Base-by-base conservation (phyloP, 2,113 vertebrate genomes). In the Nibea coibor region DNA sequence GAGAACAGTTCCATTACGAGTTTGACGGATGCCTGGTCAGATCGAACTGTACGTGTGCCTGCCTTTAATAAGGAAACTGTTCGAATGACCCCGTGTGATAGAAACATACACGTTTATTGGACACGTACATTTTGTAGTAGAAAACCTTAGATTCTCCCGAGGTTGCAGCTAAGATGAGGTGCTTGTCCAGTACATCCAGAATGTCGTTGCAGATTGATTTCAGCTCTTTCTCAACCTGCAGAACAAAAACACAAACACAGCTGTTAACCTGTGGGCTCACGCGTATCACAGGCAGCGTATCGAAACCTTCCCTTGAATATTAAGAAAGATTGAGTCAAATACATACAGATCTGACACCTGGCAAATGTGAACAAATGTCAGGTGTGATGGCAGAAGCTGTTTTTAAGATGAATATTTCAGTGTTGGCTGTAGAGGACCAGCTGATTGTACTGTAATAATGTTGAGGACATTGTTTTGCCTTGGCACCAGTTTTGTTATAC, bases 141-240 rank as follows among this genome's bases (percentile, higher is more conserved):
- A 99, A 99, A 96, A 99, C 98, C 96, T 98, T 99, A 74, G 97
- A 98, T 91, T 99, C 97, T 95, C 97, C 98, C 87, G 96, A 95
- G 93, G 92, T 96, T 89, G 98, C 96, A 91, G 96, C 95, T 95
- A 96, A 95, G 96, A 99, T 99, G 94, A 99, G 96, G 95, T 99
- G 96, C 94, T 99, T 97, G 95, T 99, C 97, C 97, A 99, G 96
- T 94, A 99, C 97, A 93, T 97, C 96, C 95, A 99, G 96, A 94
- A 99, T 99, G 95, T 99, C 98, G 80, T 97, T 97, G 95, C 97
- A 99, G 94, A 99, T 99, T 90, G 96, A 96, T 91, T 98, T 98
- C 94, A 99, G 95, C 82, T 99, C 98, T 64, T 96, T 96, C 94
- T 99, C 98, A 93, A 99, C 97, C 98, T 99, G 89, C 50, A 75